Evolutionary conservation across 35 echinoderm and acorn worm species (phyloP).

Genomic region (Stichopus chloronotus): DNA sequence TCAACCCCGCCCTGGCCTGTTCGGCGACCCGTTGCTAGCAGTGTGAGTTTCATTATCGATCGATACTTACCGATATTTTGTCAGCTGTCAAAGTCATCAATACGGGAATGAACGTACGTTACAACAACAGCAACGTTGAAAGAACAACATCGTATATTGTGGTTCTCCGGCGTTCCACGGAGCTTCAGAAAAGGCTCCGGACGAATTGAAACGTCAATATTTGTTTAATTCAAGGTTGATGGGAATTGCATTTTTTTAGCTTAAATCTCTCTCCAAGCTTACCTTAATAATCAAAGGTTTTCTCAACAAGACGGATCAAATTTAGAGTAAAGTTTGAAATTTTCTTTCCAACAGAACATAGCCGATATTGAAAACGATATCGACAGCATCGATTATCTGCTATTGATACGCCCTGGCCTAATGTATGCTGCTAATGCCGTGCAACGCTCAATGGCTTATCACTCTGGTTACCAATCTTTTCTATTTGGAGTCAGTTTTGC

Average conservation of each 20-base stretch:
- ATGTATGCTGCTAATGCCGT: constrained; percentile 55
- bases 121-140: constrained; percentile 14
- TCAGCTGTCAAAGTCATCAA: constrained; percentile 56
- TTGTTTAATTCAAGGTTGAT: constrained; percentile 24
- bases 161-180: constrained; percentile 10
- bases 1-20: constrained; percentile 68
- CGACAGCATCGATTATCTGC: constrained; percentile 55
- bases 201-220: constrained; percentile 10
- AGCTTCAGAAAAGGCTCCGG: constrained; percentile 9
- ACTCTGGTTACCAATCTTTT: constrained; percentile 51
- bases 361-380: constrained; percentile 54
- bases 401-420: constrained; percentile 63
- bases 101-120: constrained; percentile 33
- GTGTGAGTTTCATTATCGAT: constrained; percentile 62
- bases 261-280: not conserved
- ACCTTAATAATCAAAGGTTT: not conserved
- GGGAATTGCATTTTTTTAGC: not conserved
- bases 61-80: constrained; percentile 63
- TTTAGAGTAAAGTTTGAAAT: not conserved
- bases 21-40: constrained; percentile 69
- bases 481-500: constrained; percentile 46
- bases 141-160: constrained; percentile 20
- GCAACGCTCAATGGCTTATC: constrained; percentile 57
- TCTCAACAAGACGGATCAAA: not conserved
- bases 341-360: constrained; percentile 16